phyloP scores from a whole-genome alignment of 2,113 vertebrate genomes.

The Gavialis gangeticus region DNA sequence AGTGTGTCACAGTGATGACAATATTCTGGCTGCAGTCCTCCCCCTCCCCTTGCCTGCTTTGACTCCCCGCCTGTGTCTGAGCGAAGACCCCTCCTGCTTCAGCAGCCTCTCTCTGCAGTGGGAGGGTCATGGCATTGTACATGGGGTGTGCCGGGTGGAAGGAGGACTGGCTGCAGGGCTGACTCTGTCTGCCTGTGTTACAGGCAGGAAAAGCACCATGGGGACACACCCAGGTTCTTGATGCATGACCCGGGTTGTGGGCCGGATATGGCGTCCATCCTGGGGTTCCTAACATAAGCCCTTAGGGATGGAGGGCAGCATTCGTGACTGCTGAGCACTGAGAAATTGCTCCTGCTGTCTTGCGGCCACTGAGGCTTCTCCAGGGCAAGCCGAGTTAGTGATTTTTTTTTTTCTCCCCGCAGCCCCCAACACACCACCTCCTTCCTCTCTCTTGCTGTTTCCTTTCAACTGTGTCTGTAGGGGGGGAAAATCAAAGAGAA shows the following conservation, averaged over 20 bases:
- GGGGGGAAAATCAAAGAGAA: conserved; percentile 13
- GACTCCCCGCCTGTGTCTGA: background rate
- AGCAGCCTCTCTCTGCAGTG: background rate
- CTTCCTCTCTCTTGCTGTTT: background rate
- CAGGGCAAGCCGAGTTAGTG: background rate
- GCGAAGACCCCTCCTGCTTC: background rate
- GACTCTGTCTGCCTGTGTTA: background rate
- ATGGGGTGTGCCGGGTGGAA: background rate
- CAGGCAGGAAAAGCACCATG: no score
- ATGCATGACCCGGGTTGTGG: no score
- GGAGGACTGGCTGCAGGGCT: fast-evolving
- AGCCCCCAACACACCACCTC: background rate
- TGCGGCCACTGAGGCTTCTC: background rate
- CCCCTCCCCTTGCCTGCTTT: background rate
- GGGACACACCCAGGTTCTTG: no score
- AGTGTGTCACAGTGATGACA: background rate
- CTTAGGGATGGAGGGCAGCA: background rate
- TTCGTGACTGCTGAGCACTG: no score
- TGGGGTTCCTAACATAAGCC: background rate
- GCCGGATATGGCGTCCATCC: background rate
- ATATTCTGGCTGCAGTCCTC: background rate
- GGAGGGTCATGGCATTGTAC: background rate
- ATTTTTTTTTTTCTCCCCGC: fast-evolving
- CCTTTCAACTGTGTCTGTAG: conserved; percentile 2
- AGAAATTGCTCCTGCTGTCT: no score